Evolutionary conservation across 2,113 vertebrate species (phyloP), one percentile per base, ranked within the genome.

Genomic region (rabbit (Oryctolagus cuniculus)): DNA sequence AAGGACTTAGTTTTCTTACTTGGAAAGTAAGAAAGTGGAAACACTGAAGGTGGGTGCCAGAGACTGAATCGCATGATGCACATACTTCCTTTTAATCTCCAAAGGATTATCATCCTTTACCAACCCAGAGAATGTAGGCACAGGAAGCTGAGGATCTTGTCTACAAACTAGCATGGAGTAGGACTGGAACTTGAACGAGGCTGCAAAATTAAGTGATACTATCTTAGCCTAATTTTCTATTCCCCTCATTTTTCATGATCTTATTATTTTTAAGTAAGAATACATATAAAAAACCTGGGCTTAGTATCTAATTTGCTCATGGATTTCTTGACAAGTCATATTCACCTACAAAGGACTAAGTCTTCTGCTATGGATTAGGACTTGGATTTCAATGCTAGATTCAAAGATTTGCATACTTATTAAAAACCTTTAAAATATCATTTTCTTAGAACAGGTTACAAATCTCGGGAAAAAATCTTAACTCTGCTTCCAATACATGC

Each of bases 1-100:
- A 94, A 31, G 79, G 74, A 73, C 85, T 92, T 67, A 74, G 34
- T 11, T 78, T 91, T 19, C 29, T 66, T 78, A 21, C 27, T 78
- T 69, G 38, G 36, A 82, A 90, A 90, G 64, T n/a, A n/a, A n/a
- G n/a, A n/a, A n/a, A n/a, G n/a, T n/a, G n/a, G n/a, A n/a, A 81
- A 49, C 70, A 89, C 1, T 67, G 72, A 90, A 58, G 87, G 29
- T 66, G 79, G 38, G 38, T 38, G 36, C 51, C 74, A 94, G 49
- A 69, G 15, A 53, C 17, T 31, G 27, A 90, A 79, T 86, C 63
- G 25, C 10, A 51, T 69, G 53, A 93, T 70, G 61, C 73, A 15
- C 22, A 61, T 61, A 2, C 55, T 91, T 75, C 53, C 36, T 88
- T 78, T 90, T 5, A 61, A 34, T 82, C 36, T 13, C 36, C 21